Conservation (phyloP, 2,113 vertebrate genomes). For the Holacanthus passer region DNA sequence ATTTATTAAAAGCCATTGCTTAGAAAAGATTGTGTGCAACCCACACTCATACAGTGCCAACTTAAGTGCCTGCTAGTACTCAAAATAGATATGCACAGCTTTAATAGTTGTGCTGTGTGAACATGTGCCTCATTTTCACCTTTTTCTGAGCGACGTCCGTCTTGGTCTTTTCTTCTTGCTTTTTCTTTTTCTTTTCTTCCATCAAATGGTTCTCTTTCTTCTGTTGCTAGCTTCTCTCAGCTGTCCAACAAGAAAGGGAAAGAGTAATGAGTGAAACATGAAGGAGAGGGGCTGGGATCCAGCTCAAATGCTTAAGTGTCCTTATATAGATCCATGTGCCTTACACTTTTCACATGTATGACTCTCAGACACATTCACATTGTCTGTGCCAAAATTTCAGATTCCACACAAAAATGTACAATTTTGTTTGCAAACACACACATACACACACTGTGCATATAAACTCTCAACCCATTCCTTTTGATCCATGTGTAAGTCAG, state of each 20-base stretch:
- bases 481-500: conserved; percentile 27
- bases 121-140: conserved; percentile 76
- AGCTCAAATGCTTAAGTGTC: neutral
- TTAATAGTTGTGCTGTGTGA: neutral
- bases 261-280: conserved; percentile 10
- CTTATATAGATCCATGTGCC: neutral
- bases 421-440: neutral
- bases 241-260: conserved; percentile 63
- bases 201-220: conserved; percentile 98
- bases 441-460: neutral
- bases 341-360: neutral
- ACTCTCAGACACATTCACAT: neutral
- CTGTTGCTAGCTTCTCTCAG: conserved; percentile 92
- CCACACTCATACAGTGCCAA: neutral
- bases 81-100: neutral
- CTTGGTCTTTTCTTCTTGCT: conserved; percentile 98
- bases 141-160: conserved; percentile 97
- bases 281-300: neutral
- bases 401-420: neutral
- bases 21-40: neutral
- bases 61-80: neutral
- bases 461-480: conserved; percentile 25
- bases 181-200: conserved; percentile 99
- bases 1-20: conserved; percentile 6
- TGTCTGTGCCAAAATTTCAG: neutral